phyloP scores from a whole-genome alignment of 1,140 invertebrate genomes.

The Pseudomyrmex sp. region DNA sequence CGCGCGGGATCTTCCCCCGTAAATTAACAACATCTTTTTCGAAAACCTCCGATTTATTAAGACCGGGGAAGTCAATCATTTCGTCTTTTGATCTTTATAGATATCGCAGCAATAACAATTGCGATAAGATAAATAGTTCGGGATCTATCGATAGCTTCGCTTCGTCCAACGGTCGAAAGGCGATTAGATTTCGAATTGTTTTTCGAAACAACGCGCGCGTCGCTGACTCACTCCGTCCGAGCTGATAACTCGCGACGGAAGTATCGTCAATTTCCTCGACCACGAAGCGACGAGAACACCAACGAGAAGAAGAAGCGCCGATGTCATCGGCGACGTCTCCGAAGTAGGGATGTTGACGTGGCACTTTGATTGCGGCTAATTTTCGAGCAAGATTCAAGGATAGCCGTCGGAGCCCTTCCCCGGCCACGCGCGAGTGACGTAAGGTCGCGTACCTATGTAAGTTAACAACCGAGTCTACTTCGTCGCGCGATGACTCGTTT shows the following conservation, averaged over 20 bases:
- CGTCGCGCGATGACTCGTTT: constrained; percentile 66
- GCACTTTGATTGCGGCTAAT: constrained; percentile 74
- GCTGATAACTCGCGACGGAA: constrained; percentile 43
- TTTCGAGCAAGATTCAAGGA: constrained; percentile 74
- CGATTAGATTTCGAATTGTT: background rate
- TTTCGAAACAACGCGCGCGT: background rate
- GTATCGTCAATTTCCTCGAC: constrained; percentile 56
- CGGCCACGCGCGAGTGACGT: constrained; percentile 64
- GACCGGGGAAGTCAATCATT: no score
- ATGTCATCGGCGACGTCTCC: background rate
- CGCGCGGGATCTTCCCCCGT: no score
- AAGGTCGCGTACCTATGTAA: constrained; percentile 70
- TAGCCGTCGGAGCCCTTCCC: constrained; percentile 47
- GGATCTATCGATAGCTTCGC: background rate
- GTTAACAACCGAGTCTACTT: constrained; percentile 54
- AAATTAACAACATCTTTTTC: no score
- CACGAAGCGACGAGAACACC: background rate
- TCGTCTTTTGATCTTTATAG: no score
- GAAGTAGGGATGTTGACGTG: constrained; percentile 70
- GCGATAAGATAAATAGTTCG: background rate
- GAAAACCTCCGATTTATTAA: no score
- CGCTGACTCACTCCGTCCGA: constrained; percentile 18
- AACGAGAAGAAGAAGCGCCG: constrained; percentile 19
- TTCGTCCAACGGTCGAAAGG: no score
- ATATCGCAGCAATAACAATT: no score